Evolutionary conservation across 2,888 invertebrate species (phyloP), one percentile per base, ranked within the genome.

Genomic region (Coelinius sp.): DNA sequence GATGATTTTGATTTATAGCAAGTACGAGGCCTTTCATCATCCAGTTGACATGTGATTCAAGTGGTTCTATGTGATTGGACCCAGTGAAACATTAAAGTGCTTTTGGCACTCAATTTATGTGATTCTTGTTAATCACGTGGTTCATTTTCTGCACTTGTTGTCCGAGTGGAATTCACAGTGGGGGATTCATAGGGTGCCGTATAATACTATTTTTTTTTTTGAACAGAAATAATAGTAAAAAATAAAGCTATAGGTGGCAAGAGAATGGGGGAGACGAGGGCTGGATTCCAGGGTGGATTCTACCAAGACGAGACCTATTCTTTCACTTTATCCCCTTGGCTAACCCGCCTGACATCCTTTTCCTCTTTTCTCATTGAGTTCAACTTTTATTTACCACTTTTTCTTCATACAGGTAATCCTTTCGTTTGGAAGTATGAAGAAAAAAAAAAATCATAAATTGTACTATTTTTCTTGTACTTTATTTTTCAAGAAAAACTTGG

Each of bases 1-100:
- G 72, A 74, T 68, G 70, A 64, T 73, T 79, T 76, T 76, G 76
- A 78, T 79, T 76, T 76, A 79, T 78, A 64, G 69, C 62, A 12
- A 53, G 17, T 53, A 38, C 63, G 69, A 35, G 59, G 49, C 25
- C 46, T 68, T 64, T 79, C 77, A 73, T 79, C 75, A 77, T 70
- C 65, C 41, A 65, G 69, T 52, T 64, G 46, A 73, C 69, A 67
- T 22, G 25, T 59, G 62, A 65, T 67, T 52, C 25, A 53, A n/a
- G 41, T n/a, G n/a, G n/a, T n/a, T n/a, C n/a, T n/a, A n/a, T n/a
- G n/a, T n/a, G n/a, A n/a, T n/a, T n/a, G n/a, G n/a, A n/a, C n/a
- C n/a, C 25, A 25, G 24, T 6, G 24, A 25, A 12, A 22, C 25
- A 20, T 59, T 5, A 14, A 14, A 35, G 14, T 17, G 14, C 35